phyloP scores from a whole-genome alignment of 2,113 vertebrate species.

The Eulemur macaco region DNA sequence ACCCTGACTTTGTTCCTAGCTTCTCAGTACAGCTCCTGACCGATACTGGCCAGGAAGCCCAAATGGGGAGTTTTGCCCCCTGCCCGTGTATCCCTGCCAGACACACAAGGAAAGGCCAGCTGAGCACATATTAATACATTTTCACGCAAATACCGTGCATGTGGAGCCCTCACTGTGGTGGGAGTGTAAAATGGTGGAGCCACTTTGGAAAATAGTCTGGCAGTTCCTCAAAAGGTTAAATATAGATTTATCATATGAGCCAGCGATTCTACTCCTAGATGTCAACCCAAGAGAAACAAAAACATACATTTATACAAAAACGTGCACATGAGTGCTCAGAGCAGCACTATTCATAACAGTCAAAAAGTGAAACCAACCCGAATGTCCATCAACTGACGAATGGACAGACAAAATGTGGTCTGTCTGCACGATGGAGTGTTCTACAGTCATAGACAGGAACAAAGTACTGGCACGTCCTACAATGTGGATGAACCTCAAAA shows the following conservation, averaged over 20 bases:
- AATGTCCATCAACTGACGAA: background rate
- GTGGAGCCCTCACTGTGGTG: background rate
- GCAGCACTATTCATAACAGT: background rate
- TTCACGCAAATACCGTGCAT: background rate
- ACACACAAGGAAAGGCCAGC: too few relatives aligned
- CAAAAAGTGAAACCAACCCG: background rate
- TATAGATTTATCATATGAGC: background rate
- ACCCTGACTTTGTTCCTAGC: background rate
- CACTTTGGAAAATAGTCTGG: background rate
- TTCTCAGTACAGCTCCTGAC: background rate
- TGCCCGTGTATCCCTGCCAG: background rate
- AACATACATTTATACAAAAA: background rate
- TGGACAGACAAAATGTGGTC: background rate
- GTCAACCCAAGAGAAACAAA: background rate
- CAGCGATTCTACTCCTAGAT: background rate
- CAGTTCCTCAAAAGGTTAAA: background rate
- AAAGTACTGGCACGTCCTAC: background rate
- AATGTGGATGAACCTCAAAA: background rate
- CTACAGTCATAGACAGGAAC: background rate
- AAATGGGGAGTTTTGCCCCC: background rate
- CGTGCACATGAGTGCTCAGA: background rate
- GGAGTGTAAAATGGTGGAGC: background rate
- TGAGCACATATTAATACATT: background rate
- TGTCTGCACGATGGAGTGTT: background rate
- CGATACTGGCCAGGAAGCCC: background rate